These are phyloP conservation scores for Tipula lateralis DNA, from an alignment of 2,888 invertebrate species.

Conservation along the genomic window DNA sequence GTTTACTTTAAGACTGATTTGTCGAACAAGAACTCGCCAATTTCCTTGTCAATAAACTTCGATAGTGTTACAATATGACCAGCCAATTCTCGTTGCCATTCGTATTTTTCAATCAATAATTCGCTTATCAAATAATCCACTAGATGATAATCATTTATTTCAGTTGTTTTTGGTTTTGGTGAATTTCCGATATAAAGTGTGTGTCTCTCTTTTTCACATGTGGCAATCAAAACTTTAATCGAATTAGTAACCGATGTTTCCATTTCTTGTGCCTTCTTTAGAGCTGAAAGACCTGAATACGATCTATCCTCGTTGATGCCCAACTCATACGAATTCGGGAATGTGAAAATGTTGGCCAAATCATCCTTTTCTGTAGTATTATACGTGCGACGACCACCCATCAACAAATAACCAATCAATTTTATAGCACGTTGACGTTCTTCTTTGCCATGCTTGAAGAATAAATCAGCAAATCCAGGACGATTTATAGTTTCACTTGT, in stretches of 20 bases:
- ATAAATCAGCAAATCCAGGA: constrained; percentile 82
- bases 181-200: too few relatives aligned
- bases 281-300: constrained; percentile 64
- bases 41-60: too few relatives aligned
- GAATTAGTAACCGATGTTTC: constrained; percentile 73
- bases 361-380: too few relatives aligned
- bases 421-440: constrained; percentile 85
- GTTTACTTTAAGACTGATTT: constrained; percentile 49
- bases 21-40: constrained; percentile 82
- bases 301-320: background rate
- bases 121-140: constrained; percentile 70
- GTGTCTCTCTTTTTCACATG: too few relatives aligned
- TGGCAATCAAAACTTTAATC: constrained; percentile 47
- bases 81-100: constrained; percentile 77
- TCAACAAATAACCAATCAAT: constrained; percentile 79
- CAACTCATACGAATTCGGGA: background rate
- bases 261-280: constrained; percentile 69
- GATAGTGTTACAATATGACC: constrained; percentile 75
- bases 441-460: constrained; percentile 77
- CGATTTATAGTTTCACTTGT: constrained; percentile 70
- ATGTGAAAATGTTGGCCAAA: constrained; percentile 32
- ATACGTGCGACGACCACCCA: constrained; percentile 77
- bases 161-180: too few relatives aligned
- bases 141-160: too few relatives aligned
- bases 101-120: constrained; percentile 79